Evolutionary conservation across 2,888 invertebrate species (phyloP), one percentile per base, ranked within the genome.

Genomic region (Melikaiella ostensackeni): DNA sequence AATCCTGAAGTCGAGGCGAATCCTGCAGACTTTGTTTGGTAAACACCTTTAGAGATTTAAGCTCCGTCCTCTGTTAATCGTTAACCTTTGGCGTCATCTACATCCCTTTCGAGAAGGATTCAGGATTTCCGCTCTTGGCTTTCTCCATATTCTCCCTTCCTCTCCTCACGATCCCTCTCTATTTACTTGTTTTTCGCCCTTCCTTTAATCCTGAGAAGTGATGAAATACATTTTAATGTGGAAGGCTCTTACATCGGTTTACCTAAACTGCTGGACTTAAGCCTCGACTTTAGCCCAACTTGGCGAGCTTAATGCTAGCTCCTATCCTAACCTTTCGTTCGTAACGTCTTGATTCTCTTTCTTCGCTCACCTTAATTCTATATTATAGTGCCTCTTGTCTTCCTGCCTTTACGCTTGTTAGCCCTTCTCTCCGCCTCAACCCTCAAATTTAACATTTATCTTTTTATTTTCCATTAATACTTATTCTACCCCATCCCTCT

Each of bases 231-330:
- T 42, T 64, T 66, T 66, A 66, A 46, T 38, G 66, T 66, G 24
- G 27, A 46, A 46, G 27, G 42, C 46, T 66, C 46, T 66, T 38
- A 42, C 66, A 66, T 66, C 42, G 46, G 46, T 66, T 46, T 46
- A 66, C 66, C 66, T 66, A 46, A 66, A 66, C 27, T 66, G 46
- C 66, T 27, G 64, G 64, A 64, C 64, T 64, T 64, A 42, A 42
- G 64, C 42, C 42, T 64, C 64, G 64, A 64, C 42, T 42, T 64
- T 64, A 42, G 42, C 24, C 64, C 42, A 64, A 64, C 64, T 64
- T 64, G 64, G 38, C 64, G 42, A 64, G 64, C 64, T 64, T 64
- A 64, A 64, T 64, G 64, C 64, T 64, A 42, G 64, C 64, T 42
- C 42, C 42, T 42, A n/a, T n/a, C n/a, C n/a, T n/a, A n/a, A n/a